A percentile compares a stretch with the other conserved stretches of the same genome.
These are phyloP conservation scores for Melanostigma gelatinosum DNA, from an alignment of 2,113 vertebrate genomes.

Conservation along the genomic window DNA sequence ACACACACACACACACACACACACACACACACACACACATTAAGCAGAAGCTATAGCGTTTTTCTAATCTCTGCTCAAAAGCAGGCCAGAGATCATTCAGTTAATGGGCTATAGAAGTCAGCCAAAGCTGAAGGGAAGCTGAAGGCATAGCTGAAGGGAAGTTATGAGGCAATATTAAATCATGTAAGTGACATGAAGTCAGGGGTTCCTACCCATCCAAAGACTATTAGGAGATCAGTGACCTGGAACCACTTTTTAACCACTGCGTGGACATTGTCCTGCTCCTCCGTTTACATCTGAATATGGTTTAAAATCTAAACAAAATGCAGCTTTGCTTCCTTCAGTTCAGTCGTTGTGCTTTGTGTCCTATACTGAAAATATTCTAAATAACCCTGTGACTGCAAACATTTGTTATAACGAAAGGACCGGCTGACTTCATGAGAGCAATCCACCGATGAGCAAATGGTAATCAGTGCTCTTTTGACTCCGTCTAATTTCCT, in stretches of 20 bases:
- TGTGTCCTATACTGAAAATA: slow-evolving; percentile 54
- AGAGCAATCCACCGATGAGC: slow-evolving; percentile 58
- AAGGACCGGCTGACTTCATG: slow-evolving; percentile 60
- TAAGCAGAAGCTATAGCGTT: slow-evolving; percentile 17
- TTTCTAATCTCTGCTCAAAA: slow-evolving; percentile 51
- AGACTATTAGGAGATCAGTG: slow-evolving; percentile 41
- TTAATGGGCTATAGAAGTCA: slow-evolving; percentile 55
- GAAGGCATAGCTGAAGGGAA: slow-evolving; percentile 31
- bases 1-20: neutral
- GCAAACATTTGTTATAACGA: slow-evolving; percentile 60
- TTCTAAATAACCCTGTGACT: slow-evolving; percentile 43
- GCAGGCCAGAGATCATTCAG: slow-evolving; percentile 42
- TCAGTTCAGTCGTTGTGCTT: slow-evolving; percentile 33
- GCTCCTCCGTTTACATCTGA: neutral
- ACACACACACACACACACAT: neutral
- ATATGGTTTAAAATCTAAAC: neutral
- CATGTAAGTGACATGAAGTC: slow-evolving; percentile 37
- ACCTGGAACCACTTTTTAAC: slow-evolving; percentile 14
- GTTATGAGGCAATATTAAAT: slow-evolving; percentile 53
- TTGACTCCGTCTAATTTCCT: slow-evolving; percentile 66
- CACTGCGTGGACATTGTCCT: neutral
- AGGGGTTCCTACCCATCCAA: slow-evolving; percentile 24
- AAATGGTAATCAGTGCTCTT: slow-evolving; percentile 63
- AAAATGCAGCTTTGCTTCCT: slow-evolving; percentile 2
- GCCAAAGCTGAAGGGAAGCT: slow-evolving; percentile 39